Evolutionary conservation across 1,140 invertebrate species (phyloP).

Genomic region (Hirudo medicinalis): DNA sequence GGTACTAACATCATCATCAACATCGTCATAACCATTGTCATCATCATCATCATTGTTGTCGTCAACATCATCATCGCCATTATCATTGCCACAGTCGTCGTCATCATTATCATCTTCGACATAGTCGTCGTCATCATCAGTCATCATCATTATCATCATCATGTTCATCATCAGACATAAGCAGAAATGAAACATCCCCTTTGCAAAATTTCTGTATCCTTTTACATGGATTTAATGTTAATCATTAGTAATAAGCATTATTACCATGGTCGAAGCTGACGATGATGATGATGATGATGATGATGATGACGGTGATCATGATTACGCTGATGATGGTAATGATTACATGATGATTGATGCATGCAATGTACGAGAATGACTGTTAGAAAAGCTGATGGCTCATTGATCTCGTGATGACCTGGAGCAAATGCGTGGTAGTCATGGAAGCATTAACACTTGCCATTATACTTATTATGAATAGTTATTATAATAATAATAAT

Average conservation of each 20-base stretch:
- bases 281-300: slow-evolving; percentile 10
- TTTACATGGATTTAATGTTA: no score
- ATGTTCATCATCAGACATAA: not conserved
- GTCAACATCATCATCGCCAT: not conserved
- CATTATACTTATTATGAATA: no score
- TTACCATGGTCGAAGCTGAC: no score
- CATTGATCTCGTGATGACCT: no score
- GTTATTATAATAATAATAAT: no score
- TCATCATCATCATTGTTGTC: not conserved
- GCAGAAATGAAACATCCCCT: not conserved
- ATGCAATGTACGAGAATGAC: no score
- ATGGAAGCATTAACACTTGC: no score
- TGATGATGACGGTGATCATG: not conserved
- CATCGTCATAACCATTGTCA: not conserved
- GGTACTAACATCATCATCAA: not conserved
- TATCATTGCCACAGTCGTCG: not conserved
- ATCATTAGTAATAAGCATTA: no score
- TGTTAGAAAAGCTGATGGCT: no score
- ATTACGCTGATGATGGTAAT: not conserved
- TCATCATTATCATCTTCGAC: not conserved
- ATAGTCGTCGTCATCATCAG: not conserved
- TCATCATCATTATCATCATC: not conserved
- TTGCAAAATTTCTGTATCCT: no score
- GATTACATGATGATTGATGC: slow-evolving; percentile 1
- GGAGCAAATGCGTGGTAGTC: no score